phyloP scores from a whole-genome alignment of 2,888 invertebrate genomes.

The Alloplasta piceator region DNA sequence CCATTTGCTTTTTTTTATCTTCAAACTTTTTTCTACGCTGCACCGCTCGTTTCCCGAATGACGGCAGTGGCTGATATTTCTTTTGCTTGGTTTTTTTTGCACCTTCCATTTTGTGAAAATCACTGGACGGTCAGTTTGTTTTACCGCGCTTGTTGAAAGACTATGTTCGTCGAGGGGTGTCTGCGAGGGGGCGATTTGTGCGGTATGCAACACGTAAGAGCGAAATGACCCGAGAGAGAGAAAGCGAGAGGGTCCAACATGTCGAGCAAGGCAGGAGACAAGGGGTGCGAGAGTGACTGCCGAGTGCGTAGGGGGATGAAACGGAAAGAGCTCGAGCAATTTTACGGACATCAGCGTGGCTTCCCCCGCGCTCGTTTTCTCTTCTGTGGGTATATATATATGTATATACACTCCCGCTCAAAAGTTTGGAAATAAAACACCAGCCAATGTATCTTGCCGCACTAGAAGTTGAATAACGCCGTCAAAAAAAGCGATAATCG shows the following conservation, averaged over 20 bases:
- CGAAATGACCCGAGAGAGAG: constrained; percentile 30
- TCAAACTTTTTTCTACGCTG: not conserved
- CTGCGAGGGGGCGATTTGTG: constrained; percentile 50
- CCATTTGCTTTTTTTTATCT: not conserved
- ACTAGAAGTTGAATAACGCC: no score
- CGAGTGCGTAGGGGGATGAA: constrained; percentile 33
- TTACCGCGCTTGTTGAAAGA: constrained; percentile 62
- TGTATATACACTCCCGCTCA: no score
- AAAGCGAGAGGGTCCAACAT: constrained; percentile 26
- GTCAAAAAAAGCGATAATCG: no score
- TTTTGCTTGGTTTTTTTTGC: constrained; percentile 39
- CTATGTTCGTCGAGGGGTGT: constrained; percentile 52
- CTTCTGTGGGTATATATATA: no score
- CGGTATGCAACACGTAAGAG: constrained; percentile 45
- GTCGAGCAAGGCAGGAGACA: constrained; percentile 6
- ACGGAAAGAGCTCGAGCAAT: constrained; percentile 74
- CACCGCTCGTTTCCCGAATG: not conserved
- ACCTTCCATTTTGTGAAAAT: constrained; percentile 67
- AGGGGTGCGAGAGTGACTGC: constrained; percentile 41
- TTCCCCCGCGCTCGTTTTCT: constrained; percentile 65
- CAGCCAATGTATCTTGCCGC: no score
- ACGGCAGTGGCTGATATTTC: not conserved
- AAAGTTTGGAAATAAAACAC: no score
- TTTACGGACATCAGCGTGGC: constrained; percentile 74
- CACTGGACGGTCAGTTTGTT: constrained; percentile 74